These are phyloP conservation scores for Melanostoma mellinum DNA, from an alignment of 2,888 invertebrate genomes.

Conservation along the genomic window DNA sequence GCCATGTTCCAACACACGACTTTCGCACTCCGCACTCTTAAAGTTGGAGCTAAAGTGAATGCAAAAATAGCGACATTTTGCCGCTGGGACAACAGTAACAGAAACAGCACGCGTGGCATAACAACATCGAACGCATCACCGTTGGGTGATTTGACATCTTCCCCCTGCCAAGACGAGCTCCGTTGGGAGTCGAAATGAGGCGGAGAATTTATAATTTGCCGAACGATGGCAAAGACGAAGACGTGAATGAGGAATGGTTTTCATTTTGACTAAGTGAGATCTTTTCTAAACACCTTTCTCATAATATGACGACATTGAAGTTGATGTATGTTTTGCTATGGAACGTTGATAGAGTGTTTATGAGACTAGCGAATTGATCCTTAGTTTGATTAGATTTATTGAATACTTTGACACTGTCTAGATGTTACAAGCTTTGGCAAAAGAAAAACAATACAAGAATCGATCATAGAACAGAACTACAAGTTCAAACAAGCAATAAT, in stretches of 20 bases:
- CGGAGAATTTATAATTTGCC: constrained; percentile 64
- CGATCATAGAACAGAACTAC: too few relatives aligned
- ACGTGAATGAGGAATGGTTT: constrained; percentile 45
- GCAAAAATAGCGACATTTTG: constrained; percentile 70
- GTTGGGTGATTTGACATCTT: constrained; percentile 70
- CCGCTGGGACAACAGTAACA: constrained; percentile 18
- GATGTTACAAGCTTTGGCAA: too few relatives aligned
- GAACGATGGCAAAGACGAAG: constrained; percentile 23
- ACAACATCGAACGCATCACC: constrained; percentile 68
- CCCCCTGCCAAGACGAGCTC: constrained; percentile 66
- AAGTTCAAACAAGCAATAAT: too few relatives aligned
- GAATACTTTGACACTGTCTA: too few relatives aligned
- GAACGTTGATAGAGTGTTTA: constrained; percentile 34
- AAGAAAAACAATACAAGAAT: too few relatives aligned
- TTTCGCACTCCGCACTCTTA: constrained; percentile 57
- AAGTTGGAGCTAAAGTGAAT: constrained; percentile 59
- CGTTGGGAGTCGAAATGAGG: constrained; percentile 68
- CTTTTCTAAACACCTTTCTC: constrained; percentile 52
- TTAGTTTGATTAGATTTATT: too few relatives aligned
- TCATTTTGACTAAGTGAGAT: constrained; percentile 61
- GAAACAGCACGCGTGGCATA: constrained; percentile 47
- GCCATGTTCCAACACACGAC: constrained; percentile 71
- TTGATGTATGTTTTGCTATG: constrained; percentile 26
- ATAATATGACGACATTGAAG: constrained; percentile 37
- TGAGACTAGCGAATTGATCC: not conserved